Evolutionary conservation across 2,888 invertebrate species (phyloP).

Genomic region (Allolobophora icterica): DNA sequence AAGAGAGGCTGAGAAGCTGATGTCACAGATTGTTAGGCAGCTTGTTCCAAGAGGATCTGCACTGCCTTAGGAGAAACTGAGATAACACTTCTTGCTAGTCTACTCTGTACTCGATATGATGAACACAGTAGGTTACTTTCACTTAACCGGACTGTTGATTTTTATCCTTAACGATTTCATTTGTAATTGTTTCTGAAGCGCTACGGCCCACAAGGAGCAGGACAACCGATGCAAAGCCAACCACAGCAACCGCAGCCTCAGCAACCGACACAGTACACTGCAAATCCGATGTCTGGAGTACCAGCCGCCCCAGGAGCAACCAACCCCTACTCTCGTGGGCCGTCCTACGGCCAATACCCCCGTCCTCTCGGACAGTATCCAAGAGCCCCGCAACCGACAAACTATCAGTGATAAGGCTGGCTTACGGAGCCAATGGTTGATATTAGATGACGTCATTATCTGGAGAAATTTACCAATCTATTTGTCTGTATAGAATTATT

Average conservation of each 20-base stretch:
- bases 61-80: no score
- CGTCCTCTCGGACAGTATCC: constrained; percentile 47
- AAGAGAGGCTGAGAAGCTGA: no score
- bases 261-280: neutral
- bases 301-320: neutral
- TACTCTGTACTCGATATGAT: no score
- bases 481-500: neutral
- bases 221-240: neutral
- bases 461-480: neutral
- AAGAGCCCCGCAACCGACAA: constrained; percentile 29
- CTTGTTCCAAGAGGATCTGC: no score
- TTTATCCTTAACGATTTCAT: no score
- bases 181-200: neutral
- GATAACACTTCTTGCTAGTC: no score
- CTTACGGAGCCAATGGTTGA: neutral
- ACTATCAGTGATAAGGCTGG: constrained; percentile 4
- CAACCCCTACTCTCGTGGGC: constrained; percentile 46
- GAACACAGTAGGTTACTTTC: no score
- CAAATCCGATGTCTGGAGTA: neutral
- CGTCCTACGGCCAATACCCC: constrained; percentile 46
- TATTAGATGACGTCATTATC: neutral
- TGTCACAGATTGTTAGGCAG: no score
- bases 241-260: neutral
- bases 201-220: neutral
- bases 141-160: no score